These are phyloP conservation scores for Streptopelia turtur DNA, from an alignment of 2,797 vertebrate species.

Conservation along the genomic window DNA sequence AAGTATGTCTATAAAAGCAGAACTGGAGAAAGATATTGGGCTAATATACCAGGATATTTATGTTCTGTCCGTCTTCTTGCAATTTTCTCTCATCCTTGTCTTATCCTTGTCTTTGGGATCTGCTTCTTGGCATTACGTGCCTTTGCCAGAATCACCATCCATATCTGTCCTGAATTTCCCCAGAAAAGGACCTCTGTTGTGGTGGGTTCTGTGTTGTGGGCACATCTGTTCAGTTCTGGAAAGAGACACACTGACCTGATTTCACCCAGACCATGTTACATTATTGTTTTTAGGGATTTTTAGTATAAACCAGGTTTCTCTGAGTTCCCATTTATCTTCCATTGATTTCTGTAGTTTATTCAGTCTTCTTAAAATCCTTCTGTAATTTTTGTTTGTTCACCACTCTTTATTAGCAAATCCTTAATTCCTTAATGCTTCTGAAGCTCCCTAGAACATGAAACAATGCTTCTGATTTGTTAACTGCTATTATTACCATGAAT, in stretches of 20 bases:
- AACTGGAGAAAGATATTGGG: background rate
- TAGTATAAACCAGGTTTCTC: background rate
- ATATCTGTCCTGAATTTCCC: accelerated
- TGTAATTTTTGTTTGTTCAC: slow-evolving; percentile 15
- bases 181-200: background rate
- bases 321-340: background rate
- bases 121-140: background rate
- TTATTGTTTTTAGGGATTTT: background rate
- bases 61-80: background rate
- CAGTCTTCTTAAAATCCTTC: background rate
- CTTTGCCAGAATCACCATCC: background rate
- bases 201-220: background rate
- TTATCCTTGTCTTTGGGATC: background rate
- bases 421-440: slow-evolving; percentile 10
- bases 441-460: background rate
- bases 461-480: slow-evolving; percentile 5
- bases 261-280: background rate
- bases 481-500: background rate
- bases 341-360: background rate
- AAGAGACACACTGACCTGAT: background rate
- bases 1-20: background rate
- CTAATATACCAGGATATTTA: background rate
- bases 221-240: background rate
- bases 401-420: slow-evolving; percentile 5
- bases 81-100: background rate